phyloP scores from a whole-genome alignment of 2,888 invertebrate genomes.

The Ichneumoninae sp. region DNA sequence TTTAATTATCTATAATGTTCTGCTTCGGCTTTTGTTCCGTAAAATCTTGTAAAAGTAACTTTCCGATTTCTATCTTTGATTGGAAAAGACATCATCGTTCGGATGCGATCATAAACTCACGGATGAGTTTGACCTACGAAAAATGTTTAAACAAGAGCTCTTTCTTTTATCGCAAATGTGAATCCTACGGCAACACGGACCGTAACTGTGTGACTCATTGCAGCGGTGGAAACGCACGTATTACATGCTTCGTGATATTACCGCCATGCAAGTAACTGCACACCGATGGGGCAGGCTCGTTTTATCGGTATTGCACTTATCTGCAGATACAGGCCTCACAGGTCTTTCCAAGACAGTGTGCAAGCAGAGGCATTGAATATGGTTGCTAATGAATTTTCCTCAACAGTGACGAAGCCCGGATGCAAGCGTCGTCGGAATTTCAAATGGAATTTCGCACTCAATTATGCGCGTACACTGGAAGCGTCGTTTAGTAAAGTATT shows the following conservation, averaged over 20 bases:
- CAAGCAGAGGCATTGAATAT: neutral
- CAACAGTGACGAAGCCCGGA: neutral
- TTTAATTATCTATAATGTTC: neutral
- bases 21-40: neutral
- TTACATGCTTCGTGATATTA: neutral
- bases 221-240: neutral
- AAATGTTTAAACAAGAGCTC: conserved; percentile 3
- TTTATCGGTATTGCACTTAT: neutral
- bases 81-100: neutral
- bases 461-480: conserved; percentile 1
- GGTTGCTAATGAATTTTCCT: conserved; percentile 8
- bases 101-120: neutral
- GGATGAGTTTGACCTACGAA: neutral
- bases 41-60: neutral
- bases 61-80: neutral
- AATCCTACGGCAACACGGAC: neutral
- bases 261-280: neutral
- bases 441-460: conserved; percentile 3
- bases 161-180: conserved; percentile 17
- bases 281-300: neutral
- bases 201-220: neutral
- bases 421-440: neutral
- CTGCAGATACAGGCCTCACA: neutral
- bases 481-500: neutral
- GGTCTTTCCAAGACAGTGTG: neutral